Evolutionary conservation across 2,797 vertebrate species (phyloP).

Genomic region (Chaetodon trifasciatus): DNA sequence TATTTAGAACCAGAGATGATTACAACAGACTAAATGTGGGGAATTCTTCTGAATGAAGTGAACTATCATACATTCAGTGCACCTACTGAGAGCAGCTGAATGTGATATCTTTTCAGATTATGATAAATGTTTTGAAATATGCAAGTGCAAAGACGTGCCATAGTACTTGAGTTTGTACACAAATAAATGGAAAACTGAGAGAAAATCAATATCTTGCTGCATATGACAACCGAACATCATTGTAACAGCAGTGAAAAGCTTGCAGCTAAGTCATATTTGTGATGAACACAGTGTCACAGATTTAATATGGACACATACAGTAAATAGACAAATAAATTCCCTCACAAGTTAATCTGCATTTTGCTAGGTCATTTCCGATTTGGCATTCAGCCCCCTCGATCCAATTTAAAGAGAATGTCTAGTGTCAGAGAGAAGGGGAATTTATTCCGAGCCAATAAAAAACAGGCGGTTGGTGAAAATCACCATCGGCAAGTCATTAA

Average conservation of each 20-base stretch:
- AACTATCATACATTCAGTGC: conserved; percentile 16
- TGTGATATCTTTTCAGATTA: conserved; percentile 42
- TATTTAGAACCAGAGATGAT: background rate
- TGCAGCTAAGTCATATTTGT: conserved; percentile 62
- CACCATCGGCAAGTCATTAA: conserved; percentile 83
- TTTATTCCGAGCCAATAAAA: conserved; percentile 80
- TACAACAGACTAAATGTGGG: conserved; percentile 1
- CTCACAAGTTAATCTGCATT: conserved; percentile 74
- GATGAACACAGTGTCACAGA: conserved; percentile 60
- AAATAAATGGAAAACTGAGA: conserved; percentile 52
- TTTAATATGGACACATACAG: conserved; percentile 69
- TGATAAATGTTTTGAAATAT: conserved; percentile 21
- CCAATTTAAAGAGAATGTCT: conserved; percentile 78
- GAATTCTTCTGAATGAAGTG: background rate
- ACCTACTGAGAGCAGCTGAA: conserved; percentile 20
- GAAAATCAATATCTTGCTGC: conserved; percentile 62
- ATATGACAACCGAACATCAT: conserved; percentile 52
- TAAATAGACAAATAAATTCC: conserved; percentile 73
- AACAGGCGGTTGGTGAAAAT: conserved; percentile 72
- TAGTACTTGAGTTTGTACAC: conserved; percentile 29
- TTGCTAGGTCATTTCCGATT: conserved; percentile 72
- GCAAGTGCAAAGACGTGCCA: conserved; percentile 14
- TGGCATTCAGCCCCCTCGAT: conserved; percentile 74
- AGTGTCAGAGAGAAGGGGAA: conserved; percentile 69
- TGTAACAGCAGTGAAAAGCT: conserved; percentile 48